Base-by-base conservation (phyloP, 2,888 invertebrate species). In the Ditula angustiorana region DNA sequence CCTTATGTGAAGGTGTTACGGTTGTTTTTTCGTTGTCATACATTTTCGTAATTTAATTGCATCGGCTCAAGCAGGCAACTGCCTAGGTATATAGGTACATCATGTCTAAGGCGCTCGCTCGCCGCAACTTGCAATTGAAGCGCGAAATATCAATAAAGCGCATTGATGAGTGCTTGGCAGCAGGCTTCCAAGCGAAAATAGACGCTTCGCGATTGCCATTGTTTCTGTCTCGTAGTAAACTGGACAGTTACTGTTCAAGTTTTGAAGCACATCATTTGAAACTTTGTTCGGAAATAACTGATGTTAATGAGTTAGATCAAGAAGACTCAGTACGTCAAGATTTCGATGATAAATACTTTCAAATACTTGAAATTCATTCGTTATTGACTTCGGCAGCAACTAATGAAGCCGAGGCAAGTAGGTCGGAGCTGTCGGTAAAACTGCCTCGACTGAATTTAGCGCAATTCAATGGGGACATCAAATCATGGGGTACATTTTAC, bases 401-500 rank as follows among this genome's bases (percentile, higher is more conserved):
- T 11, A 33, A 8, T 5, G 33, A 33, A 11, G 33, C 8, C 33
- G 33, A 33, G 33, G 5, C 33, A 11, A 33, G 10, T 11, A 5
- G 33, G 10, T 8, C 33, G 2, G 33, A 33, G 7, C 10, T 33
- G 11, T 11, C 33, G 2, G 33, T 33, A 11, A 33, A 33, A 11
- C 11, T 33, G 11, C 33, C 33, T 11, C 33, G 33, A 5, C 10
- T 33, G 11, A 33, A 33, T 11, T 33, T 33, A 11, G 11, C 10
- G 10, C 33, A 33, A 8, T 33, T 33, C 11, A 11, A 33, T 33
- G 33, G 33, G 5, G 33, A 33, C 11, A 33, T 33, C 10, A 33
- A 33, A 11, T 33, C 33, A 11, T 33, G 33, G 26, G 33, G 33
- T 50, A 24, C 50, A n/a, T 50, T 50, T 4, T 50, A 50, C 10